These are phyloP conservation scores for Akabosia matsudoensis DNA, from an alignment of 1,140 invertebrate species.

Conservation along the genomic window DNA sequence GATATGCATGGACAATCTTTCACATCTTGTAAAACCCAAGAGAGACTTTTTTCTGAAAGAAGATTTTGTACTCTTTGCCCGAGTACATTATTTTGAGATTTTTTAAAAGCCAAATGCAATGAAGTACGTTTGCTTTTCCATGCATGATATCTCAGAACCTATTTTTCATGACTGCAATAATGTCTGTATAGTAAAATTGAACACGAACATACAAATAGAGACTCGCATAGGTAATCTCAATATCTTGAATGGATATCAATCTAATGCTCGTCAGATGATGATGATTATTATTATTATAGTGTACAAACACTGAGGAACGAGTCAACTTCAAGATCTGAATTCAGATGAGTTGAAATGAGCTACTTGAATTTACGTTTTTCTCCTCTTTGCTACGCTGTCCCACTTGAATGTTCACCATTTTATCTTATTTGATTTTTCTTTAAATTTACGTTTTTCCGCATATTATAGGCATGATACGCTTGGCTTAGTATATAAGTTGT, in stretches of 20 bases:
- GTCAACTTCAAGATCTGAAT: conserved; percentile 36
- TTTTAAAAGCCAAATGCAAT: background rate
- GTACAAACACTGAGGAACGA: conserved; percentile 29
- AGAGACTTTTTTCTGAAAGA: too few species aligned
- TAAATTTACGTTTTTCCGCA: too few species aligned
- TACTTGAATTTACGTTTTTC: conserved; percentile 21
- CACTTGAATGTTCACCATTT: too few species aligned
- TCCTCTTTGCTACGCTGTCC: background rate
- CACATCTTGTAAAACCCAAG: too few species aligned
- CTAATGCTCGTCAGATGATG: conserved; percentile 8
- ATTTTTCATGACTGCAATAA: background rate
- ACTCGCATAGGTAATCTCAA: background rate
- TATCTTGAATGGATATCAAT: conserved; percentile 7
- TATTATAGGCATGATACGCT: too few species aligned
- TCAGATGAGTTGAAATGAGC: conserved; percentile 37
- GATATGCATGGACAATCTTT: too few species aligned
- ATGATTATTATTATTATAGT: conserved; percentile 20
- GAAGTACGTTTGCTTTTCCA: background rate
- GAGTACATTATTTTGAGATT: background rate
- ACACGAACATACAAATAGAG: too few species aligned
- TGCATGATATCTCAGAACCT: background rate
- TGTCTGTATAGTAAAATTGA: background rate
- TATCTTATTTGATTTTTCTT: too few species aligned
- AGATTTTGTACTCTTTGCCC: background rate
- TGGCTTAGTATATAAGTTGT: too few species aligned